These are phyloP conservation scores for Meriones psammophilus DNA, from an alignment of 2,797 vertebrate genomes.

Conservation along the genomic window DNA sequence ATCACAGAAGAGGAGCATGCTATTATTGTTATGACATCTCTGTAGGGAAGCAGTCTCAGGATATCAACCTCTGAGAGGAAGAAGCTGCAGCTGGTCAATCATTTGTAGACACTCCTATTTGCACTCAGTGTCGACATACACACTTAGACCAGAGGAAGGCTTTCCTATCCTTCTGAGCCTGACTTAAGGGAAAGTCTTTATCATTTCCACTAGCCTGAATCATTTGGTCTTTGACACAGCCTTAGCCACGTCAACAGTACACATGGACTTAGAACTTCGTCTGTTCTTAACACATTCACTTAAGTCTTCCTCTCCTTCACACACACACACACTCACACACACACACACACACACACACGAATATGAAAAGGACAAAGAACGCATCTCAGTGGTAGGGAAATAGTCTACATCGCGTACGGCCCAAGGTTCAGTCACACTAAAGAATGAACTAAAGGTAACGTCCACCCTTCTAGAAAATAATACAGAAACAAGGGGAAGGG, in stretches of 20 bases:
- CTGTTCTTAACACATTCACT: not conserved
- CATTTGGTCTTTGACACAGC: not conserved
- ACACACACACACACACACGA: not conserved
- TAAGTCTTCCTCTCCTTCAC: not conserved
- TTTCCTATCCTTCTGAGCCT: not conserved
- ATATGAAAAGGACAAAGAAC: not conserved
- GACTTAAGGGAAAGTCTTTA: not conserved
- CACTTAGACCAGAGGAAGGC: not conserved
- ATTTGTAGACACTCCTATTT: not conserved
- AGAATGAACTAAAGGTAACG: not conserved
- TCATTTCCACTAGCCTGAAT: not conserved
- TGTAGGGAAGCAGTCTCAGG: not conserved
- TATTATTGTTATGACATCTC: not conserved
- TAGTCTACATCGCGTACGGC: not conserved
- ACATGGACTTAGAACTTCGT: not conserved
- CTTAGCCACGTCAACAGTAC: too few species aligned
- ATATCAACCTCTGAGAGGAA: not conserved
- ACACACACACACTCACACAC: too few species aligned
- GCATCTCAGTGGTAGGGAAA: not conserved
- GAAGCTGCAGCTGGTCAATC: not conserved
- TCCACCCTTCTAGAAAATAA: not conserved
- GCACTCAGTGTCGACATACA: too few species aligned
- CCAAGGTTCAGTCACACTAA: not conserved
- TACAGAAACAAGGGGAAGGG: not conserved
- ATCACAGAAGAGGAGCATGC: too few species aligned